A percentile compares a stretch with the other conserved stretches of the same genome.
Evolutionary conservation across 1,140 invertebrate genomes (phyloP).

Genomic region (honey bee (Apis mellifera)): DNA sequence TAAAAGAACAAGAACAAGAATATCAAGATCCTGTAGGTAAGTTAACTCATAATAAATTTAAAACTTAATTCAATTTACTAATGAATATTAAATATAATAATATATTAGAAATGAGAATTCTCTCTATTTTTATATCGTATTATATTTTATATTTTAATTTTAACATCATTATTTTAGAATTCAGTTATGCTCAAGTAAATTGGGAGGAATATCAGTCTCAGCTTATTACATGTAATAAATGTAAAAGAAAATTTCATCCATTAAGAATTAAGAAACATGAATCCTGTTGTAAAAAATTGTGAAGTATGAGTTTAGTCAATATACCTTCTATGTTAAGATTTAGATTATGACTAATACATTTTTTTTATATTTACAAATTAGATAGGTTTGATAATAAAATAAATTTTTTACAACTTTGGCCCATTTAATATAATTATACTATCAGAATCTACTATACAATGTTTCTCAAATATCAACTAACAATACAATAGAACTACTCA

Average conservation of each 20-base stretch:
- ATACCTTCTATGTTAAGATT: neutral
- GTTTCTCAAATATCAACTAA: slow-evolving; percentile 71
- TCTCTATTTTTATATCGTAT: neutral
- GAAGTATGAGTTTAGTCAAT: neutral
- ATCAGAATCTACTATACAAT: slow-evolving; percentile 77
- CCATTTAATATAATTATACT: slow-evolving; percentile 77
- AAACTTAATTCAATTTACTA: neutral
- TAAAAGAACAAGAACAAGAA: neutral
- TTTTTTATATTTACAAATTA: neutral
- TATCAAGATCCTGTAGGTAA: neutral
- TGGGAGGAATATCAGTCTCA: slow-evolving; percentile 62
- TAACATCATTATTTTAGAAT: slow-evolving; percentile 47
- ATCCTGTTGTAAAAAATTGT: slow-evolving; percentile 59
- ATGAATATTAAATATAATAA: neutral
- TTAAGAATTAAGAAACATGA: slow-evolving; percentile 65
- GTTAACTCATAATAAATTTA: neutral
- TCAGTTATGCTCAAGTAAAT: slow-evolving; percentile 56
- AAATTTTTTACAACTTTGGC: slow-evolving; percentile 66
- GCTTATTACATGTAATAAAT: slow-evolving; percentile 64
- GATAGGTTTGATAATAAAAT: slow-evolving; percentile 38
- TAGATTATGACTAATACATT: neutral
- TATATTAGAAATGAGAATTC: neutral
- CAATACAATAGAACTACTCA: slow-evolving; percentile 70
- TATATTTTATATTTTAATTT: neutral
- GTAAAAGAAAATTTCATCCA: slow-evolving; percentile 66